Base-by-base conservation (phyloP, 2,888 invertebrate species). In the Kuschelorhynchus macadamiae region DNA sequence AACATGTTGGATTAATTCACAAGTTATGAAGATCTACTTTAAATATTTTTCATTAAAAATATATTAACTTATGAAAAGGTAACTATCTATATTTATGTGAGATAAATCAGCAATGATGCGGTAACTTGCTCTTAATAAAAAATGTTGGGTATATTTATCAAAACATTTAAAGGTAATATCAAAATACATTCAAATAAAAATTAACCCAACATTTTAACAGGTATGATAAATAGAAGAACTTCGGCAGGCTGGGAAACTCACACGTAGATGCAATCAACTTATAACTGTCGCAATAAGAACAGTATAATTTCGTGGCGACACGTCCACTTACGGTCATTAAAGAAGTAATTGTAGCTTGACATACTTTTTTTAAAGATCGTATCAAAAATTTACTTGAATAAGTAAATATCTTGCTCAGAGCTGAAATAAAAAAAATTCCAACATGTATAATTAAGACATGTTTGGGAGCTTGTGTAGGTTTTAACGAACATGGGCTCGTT, bases 261-360 rank as follows among this genome's bases (percentile, higher is more conserved):
- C 62, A 63, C 56, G 63, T 56, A 56, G 44, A 17, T 8, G 56
- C 44, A 67, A 67, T 67, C 62, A 60, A 55, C 52, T 44, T 53
- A 53, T 52, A 67, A 55, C 55, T 53, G 67, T 55, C 32, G 61
- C 42, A 62, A 60, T 67, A 53, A 68, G 44, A 64, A 49, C 60
- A 39, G 53, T 25, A 53, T 60, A 69, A 67, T 53, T 69, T 59
- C 42, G 39, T 64, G 53, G 69, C 65, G 69, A 64, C 69, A 69
- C 20, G 60, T 39, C 64, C 60, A 65, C 64, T 60, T 65, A 60
- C 16, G 56, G 55, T 50, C 59, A 69, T 69, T 64, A 69, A 64
- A 53, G 36, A 18, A 8, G 59, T 60, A 60, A 69, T 60, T 65
- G 42, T 49, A 41, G 41, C 9, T 20, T 57, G 65, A 50, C 57